A percentile compares a stretch with the other conserved stretches of the same genome.
Conservation (phyloP, 2,113 vertebrate genomes). For the Aix galericulata region DNA sequence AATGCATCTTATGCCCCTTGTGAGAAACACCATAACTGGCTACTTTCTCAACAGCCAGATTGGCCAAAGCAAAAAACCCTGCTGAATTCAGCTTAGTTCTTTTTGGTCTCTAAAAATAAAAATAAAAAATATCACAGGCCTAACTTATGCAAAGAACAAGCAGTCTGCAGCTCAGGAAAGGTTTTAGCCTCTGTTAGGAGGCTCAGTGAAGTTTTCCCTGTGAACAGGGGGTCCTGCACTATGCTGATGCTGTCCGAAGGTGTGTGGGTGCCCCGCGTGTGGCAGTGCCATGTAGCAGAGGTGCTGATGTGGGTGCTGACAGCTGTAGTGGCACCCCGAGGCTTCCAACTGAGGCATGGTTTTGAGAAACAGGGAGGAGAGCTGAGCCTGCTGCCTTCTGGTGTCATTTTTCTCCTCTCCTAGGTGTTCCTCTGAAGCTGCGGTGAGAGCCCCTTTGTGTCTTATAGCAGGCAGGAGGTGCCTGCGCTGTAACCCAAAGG, state of each 20-base stretch:
- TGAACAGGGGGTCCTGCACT: accelerated
- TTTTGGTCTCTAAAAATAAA: neutral
- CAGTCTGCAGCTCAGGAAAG: neutral
- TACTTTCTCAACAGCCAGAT: neutral
- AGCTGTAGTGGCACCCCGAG: neutral
- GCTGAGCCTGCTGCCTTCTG: neutral
- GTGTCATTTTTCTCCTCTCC: neutral
- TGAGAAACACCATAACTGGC: neutral
- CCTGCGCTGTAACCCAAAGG: neutral
- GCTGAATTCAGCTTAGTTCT: neutral
- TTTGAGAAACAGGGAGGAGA: neutral
- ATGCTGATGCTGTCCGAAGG: accelerated
- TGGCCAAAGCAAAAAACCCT: neutral
- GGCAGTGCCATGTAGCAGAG: accelerated
- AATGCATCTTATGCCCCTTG: neutral
- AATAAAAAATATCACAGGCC: neutral
- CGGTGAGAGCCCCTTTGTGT: neutral
- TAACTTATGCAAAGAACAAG: neutral
- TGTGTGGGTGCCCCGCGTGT: accelerated
- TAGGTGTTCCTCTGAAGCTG: neutral
- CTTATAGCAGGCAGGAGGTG: neutral
- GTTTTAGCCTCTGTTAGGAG: neutral
- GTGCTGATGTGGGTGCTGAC: neutral
- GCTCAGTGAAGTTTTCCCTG: neutral
- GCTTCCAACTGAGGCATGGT: accelerated